Conservation (phyloP, 92 coral and sea anemone genomes). For the Siderastrea radians region DNA sequence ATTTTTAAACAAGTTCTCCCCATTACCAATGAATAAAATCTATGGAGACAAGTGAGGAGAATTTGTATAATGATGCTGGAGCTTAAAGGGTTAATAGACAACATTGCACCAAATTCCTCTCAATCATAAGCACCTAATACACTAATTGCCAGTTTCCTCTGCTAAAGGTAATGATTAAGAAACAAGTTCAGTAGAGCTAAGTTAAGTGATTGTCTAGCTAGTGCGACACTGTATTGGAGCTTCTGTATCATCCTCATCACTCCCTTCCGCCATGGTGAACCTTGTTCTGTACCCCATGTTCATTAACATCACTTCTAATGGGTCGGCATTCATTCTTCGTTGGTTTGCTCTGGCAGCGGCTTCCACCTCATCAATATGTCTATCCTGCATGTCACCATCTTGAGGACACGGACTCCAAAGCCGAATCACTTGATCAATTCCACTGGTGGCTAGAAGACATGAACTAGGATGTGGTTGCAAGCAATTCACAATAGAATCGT, state of each 20-base stretch:
- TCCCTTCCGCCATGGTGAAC: slow-evolving; percentile 85
- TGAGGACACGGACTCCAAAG: slow-evolving; percentile 94
- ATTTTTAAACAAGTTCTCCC: too few relatives aligned
- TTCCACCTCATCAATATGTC: slow-evolving; percentile 90
- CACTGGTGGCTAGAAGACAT: slow-evolving; percentile 98
- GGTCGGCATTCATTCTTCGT: slow-evolving; percentile 99
- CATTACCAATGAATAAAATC: too few relatives aligned
- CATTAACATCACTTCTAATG: slow-evolving; percentile 97
- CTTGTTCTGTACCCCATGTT: slow-evolving; percentile 95
- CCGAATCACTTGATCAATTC: slow-evolving; percentile 97
- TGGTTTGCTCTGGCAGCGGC: slow-evolving; percentile 98
- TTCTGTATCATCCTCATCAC: slow-evolving; percentile 89
- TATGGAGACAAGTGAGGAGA: too few relatives aligned
- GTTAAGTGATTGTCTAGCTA: slow-evolving; percentile 59
- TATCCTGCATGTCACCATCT: slow-evolving; percentile 67
- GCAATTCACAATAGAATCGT: slow-evolving; percentile 98
- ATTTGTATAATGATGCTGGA: too few relatives aligned
- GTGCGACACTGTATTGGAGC: slow-evolving; percentile 90
- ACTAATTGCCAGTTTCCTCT: background rate
- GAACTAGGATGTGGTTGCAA: slow-evolving; percentile 96
- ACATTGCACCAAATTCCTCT: background rate
- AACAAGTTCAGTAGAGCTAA: background rate
- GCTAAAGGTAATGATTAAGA: background rate
- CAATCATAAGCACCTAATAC: background rate
- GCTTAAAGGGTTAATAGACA: background rate